A percentile compares a stretch with the other conserved stretches of the same genome.
These are phyloP conservation scores for Melanotaenia trifasciata DNA, from an alignment of 2,797 vertebrate genomes.

Conservation along the genomic window DNA sequence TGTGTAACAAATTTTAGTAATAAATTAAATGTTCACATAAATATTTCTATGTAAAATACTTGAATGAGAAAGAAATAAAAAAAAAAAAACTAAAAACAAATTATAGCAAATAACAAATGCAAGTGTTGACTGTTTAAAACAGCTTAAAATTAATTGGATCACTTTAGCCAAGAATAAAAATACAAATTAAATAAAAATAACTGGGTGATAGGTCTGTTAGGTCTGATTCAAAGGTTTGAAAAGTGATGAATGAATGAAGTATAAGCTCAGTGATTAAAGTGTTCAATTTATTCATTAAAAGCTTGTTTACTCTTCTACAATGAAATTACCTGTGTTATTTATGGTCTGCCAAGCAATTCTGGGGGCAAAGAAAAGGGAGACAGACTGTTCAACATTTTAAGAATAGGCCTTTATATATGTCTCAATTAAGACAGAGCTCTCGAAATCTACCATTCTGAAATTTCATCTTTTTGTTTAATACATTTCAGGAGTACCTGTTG, in stretches of 20 bases:
- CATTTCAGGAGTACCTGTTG: constrained; percentile 7
- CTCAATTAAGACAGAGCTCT: constrained; percentile 51
- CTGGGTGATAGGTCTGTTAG: neutral
- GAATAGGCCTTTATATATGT: constrained; percentile 39
- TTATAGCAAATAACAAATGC: no score
- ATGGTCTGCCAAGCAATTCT: constrained; percentile 47
- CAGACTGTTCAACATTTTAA: constrained; percentile 30
- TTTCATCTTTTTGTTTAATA: constrained; percentile 13
- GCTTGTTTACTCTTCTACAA: constrained; percentile 43
- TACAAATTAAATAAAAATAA: neutral
- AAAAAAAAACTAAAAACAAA: no score
- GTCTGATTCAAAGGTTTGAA: neutral
- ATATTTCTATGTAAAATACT: no score
- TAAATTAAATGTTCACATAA: no score
- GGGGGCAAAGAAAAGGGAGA: constrained; percentile 36
- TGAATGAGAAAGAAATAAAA: no score
- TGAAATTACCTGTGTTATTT: constrained; percentile 52
- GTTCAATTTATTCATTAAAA: constrained; percentile 62
- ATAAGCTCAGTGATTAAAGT: constrained; percentile 46
- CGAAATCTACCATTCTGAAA: constrained; percentile 24
- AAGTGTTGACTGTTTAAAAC: neutral
- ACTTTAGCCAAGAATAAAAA: neutral
- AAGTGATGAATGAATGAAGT: constrained; percentile 44
- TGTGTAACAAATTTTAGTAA: no score
- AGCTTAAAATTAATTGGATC: neutral